Conservation (phyloP, 2,113 vertebrate genomes). For the Cryptotis parvus region DNA sequence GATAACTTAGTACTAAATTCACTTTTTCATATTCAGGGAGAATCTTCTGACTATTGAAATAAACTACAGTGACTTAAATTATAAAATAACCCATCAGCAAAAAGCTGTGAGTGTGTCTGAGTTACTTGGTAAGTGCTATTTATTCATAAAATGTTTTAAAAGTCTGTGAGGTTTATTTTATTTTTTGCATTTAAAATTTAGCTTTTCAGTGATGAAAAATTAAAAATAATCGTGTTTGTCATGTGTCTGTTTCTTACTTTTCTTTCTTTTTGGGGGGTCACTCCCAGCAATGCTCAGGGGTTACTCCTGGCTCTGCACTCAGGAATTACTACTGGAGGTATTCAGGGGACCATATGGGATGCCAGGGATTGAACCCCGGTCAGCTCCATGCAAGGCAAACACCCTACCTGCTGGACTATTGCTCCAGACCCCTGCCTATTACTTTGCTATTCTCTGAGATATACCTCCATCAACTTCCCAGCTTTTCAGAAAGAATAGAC, state of each 20-base stretch:
- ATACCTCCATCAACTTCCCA: no score
- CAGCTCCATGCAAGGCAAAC: no score
- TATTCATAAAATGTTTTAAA: neutral
- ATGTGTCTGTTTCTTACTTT: neutral
- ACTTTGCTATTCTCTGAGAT: no score
- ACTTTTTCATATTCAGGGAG: conserved; percentile 79
- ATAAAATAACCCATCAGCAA: conserved; percentile 89
- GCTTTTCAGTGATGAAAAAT: neutral
- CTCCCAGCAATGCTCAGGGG: no score
- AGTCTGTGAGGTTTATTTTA: neutral
- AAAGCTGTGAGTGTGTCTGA: conserved; percentile 86
- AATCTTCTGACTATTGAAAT: conserved; percentile 89
- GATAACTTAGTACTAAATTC: neutral
- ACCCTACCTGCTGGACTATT: no score
- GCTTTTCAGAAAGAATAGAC: neutral
- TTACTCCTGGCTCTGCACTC: no score
- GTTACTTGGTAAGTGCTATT: conserved; percentile 86
- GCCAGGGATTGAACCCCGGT: no score
- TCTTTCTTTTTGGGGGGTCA: neutral
- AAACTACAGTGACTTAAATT: conserved; percentile 88
- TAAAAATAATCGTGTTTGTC: neutral
- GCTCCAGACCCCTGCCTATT: no score
- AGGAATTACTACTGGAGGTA: no score
- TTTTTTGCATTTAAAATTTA: neutral
- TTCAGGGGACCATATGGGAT: no score